Conservation (phyloP, 2,888 invertebrate species). For the Drosophila robusta region DNA sequence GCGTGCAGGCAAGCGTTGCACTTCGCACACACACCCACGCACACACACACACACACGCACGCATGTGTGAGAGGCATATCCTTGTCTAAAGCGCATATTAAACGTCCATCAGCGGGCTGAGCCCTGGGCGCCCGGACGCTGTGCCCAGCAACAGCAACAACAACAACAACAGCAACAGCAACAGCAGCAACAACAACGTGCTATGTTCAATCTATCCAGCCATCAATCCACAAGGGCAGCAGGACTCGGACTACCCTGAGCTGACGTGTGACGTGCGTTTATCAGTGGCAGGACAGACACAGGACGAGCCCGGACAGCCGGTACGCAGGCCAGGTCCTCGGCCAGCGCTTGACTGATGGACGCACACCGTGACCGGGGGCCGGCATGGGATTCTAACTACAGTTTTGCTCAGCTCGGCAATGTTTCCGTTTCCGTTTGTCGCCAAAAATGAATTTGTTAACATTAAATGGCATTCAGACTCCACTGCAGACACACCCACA, state of each 20-base stretch:
- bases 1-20: conserved; percentile 48
- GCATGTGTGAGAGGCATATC: conserved; percentile 28
- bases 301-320: conserved; percentile 27
- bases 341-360: conserved; percentile 48
- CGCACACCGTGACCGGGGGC: conserved; percentile 13
- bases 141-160: conserved; percentile 7
- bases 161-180: conserved; percentile 11
- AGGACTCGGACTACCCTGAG: conserved; percentile 46
- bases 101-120: conserved; percentile 65
- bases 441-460: conserved; percentile 73
- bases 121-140: conserved; percentile 2
- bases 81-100: conserved; percentile 75
- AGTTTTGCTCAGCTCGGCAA: conserved; percentile 19
- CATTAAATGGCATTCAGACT: conserved; percentile 64
- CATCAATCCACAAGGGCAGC: conserved; percentile 69
- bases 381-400: conserved; percentile 4
- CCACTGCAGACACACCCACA: conserved; percentile 1
- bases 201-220: conserved; percentile 64
- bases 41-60: conserved; percentile 29
- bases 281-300: conserved; percentile 63
- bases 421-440: conserved; percentile 64
- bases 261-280: conserved; percentile 78
- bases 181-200: conserved; percentile 30
- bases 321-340: not conserved
- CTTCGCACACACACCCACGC: conserved; percentile 16